phyloP scores from a whole-genome alignment of 2,888 invertebrate species.

The Dendrolimus pini region DNA sequence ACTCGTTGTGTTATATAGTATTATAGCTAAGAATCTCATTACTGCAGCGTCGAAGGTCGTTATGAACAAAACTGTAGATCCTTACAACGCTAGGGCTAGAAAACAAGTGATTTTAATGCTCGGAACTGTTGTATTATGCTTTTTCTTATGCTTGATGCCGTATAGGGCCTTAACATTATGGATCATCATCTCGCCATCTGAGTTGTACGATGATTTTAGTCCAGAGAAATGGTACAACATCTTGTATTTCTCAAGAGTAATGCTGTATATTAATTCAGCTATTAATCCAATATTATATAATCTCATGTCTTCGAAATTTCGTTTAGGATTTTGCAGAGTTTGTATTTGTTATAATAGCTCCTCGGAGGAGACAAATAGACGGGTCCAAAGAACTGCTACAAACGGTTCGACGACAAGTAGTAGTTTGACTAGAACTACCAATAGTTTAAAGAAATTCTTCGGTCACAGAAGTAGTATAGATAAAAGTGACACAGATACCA shows the following conservation, averaged over 20 bases:
- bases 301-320: conserved; percentile 93
- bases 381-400: conserved; percentile 70
- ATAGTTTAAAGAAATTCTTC: conserved; percentile 72
- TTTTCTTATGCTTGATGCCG: conserved; percentile 92
- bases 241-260: conserved; percentile 88
- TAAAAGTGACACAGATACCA: conserved; percentile 48
- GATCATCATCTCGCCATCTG: conserved; percentile 86
- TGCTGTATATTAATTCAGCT: conserved; percentile 93
- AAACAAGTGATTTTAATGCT: conserved; percentile 92
- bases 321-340: conserved; percentile 85
- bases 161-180: conserved; percentile 89
- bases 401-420: conserved; percentile 79
- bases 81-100: conserved; percentile 82
- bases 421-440: conserved; percentile 77
- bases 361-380: conserved; percentile 53
- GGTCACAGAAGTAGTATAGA: conserved; percentile 62
- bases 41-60: conserved; percentile 81
- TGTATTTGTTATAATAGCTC: conserved; percentile 75
- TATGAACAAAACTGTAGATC: conserved; percentile 83
- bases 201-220: conserved; percentile 81
- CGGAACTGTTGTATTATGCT: conserved; percentile 90
- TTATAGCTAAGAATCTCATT: conserved; percentile 90
- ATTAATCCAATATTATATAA: conserved; percentile 95
- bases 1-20: conserved; percentile 86
- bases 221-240: conserved; percentile 88